phyloP scores from a whole-genome alignment of 2,113 vertebrate species.

The Alethe diademata region DNA sequence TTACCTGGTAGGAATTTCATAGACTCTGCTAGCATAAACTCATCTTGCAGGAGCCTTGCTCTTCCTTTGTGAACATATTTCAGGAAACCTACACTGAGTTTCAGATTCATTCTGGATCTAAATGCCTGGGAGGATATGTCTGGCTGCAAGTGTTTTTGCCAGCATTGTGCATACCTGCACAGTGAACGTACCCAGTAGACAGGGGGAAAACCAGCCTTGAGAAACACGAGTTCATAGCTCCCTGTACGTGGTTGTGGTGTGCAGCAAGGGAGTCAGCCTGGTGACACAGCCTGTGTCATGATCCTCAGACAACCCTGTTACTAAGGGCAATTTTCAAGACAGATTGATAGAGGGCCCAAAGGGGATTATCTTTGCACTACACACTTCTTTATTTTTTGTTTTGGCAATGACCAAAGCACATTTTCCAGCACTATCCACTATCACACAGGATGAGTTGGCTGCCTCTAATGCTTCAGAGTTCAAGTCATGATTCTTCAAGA shows the following conservation, averaged over 20 bases:
- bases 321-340: neutral
- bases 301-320: neutral
- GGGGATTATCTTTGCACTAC: neutral
- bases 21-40: neutral
- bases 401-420: neutral
- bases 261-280: neutral
- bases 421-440: neutral
- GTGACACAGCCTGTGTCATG: neutral
- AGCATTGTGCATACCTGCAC: neutral
- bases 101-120: neutral
- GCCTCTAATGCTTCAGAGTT: neutral
- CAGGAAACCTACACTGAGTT: neutral
- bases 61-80: neutral
- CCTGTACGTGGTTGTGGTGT: fast-evolving
- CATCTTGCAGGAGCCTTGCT: neutral
- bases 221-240: neutral
- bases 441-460: neutral
- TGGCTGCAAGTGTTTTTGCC: neutral
- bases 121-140: neutral
- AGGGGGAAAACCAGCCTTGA: neutral
- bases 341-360: neutral
- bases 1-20: neutral
- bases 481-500: neutral
- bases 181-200: neutral
- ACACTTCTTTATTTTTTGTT: neutral